Percentiles rank a stretch among this genome's conserved stretches.
Conservation (phyloP, 2,797 vertebrate genomes). For the Channa striata region DNA sequence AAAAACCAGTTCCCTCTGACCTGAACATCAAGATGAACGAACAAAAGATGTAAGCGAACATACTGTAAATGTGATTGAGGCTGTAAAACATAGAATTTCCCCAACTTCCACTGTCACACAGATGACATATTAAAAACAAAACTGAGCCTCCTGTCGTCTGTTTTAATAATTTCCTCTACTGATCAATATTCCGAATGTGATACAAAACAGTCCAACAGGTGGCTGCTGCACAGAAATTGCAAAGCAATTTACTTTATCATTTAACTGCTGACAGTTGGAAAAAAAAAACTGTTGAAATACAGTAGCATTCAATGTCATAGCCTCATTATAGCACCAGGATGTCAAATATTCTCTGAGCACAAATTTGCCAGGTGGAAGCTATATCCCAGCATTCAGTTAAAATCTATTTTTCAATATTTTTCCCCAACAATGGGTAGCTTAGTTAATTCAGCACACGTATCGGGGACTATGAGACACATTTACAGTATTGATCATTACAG, state of each 20-base stretch:
- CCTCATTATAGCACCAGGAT: conserved; percentile 55
- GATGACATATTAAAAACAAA: conserved; percentile 61
- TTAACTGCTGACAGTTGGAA: conserved; percentile 61
- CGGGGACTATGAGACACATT: conserved; percentile 42
- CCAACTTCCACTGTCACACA: conserved; percentile 30
- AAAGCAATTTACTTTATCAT: conserved; percentile 58
- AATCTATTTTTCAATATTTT: conserved; percentile 58
- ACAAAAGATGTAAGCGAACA: too few species aligned
- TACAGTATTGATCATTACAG: conserved; percentile 52
- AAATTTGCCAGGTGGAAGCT: conserved; percentile 53
- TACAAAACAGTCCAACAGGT: conserved; percentile 41
- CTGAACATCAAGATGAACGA: too few species aligned
- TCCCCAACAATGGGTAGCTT: conserved; percentile 25
- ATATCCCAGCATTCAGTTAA: conserved; percentile 21
- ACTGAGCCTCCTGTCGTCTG: conserved; percentile 17
- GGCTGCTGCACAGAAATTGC: conserved; percentile 25
- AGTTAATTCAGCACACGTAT: conserved; percentile 48
- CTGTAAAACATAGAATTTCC: conserved; percentile 33
- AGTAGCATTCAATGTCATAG: conserved; percentile 37
- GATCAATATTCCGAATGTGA: conserved; percentile 64
- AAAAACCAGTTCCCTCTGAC: too few species aligned
- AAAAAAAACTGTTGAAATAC: conserved; percentile 40
- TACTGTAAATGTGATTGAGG: too few species aligned
- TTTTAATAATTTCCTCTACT: conserved; percentile 40
- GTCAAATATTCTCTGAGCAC: conserved; percentile 54